A percentile compares a stretch with the other conserved stretches of the same genome.
phyloP scores from a whole-genome alignment of 1,140 invertebrate species.

The Bombus superbus region DNA sequence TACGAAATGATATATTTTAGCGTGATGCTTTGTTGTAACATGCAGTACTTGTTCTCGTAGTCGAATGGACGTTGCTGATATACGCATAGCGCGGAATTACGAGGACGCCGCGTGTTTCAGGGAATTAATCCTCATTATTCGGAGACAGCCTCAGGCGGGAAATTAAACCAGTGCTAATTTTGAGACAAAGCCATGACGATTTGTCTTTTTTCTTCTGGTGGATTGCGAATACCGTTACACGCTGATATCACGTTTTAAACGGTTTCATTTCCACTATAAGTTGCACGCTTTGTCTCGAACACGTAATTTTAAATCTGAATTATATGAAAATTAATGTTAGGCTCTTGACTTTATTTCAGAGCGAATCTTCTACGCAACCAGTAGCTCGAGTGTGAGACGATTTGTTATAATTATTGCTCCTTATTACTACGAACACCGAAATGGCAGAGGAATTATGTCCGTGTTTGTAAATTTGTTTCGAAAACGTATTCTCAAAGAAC shows the following conservation, averaged over 20 bases:
- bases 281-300: not conserved
- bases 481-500: not conserved
- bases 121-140: conserved; percentile 34
- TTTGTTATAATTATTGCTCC: too few species aligned
- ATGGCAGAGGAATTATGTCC: too few species aligned
- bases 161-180: conserved; percentile 43
- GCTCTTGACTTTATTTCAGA: not conserved
- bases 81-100: conserved; percentile 10
- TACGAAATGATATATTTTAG: not conserved
- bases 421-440: too few species aligned
- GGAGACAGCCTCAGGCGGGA: conserved; percentile 22
- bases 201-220: not conserved
- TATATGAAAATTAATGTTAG: not conserved
- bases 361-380: too few species aligned
- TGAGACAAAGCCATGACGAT: conserved; percentile 16
- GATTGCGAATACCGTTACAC: not conserved
- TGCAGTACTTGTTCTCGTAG: too few species aligned
- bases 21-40: not conserved
- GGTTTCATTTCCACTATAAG: not conserved
- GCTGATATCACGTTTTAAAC: not conserved
- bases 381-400: too few species aligned
- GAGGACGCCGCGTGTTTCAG: conserved; percentile 3
- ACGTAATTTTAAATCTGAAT: not conserved
- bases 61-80: not conserved
- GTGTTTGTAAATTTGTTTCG: not conserved